Conservation (phyloP, 2,113 vertebrate species). For the Halichoeres trimaculatus region DNA sequence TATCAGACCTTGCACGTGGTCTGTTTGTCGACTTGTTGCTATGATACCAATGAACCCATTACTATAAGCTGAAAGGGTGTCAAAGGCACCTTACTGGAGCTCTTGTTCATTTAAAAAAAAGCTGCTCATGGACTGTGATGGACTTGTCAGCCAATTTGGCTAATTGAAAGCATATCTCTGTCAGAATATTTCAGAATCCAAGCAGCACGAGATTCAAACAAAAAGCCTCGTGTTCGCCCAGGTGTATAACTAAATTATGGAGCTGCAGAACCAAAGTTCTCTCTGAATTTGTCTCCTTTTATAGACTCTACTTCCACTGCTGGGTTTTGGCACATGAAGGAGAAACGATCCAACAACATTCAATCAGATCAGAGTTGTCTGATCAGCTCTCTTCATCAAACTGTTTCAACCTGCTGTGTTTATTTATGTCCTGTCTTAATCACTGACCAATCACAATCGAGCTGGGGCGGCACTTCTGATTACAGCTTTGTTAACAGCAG, state of each 20-base stretch:
- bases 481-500: no score
- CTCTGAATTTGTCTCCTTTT: no score
- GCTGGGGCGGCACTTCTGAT: no score
- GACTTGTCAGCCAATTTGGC: slow-evolving; percentile 1
- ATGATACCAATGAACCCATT: slow-evolving; percentile 48
- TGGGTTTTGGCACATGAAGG: no score
- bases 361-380: no score
- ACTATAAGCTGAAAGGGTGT: slow-evolving; percentile 12
- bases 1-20: background rate
- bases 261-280: background rate
- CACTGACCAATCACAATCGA: no score
- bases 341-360: no score
- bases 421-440: no score
- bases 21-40: slow-evolving; percentile 54
- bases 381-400: no score
- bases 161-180: background rate
- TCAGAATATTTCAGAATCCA: background rate
- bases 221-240: background rate
- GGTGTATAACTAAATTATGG: background rate
- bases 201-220: background rate
- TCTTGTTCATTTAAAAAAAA: background rate
- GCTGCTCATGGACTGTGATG: slow-evolving; percentile 1
- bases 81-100: slow-evolving; percentile 13
- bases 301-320: no score
- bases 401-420: no score